These are phyloP conservation scores for Nycticryphes semicollaris DNA, from an alignment of 2,113 vertebrate genomes.

Conservation along the genomic window DNA sequence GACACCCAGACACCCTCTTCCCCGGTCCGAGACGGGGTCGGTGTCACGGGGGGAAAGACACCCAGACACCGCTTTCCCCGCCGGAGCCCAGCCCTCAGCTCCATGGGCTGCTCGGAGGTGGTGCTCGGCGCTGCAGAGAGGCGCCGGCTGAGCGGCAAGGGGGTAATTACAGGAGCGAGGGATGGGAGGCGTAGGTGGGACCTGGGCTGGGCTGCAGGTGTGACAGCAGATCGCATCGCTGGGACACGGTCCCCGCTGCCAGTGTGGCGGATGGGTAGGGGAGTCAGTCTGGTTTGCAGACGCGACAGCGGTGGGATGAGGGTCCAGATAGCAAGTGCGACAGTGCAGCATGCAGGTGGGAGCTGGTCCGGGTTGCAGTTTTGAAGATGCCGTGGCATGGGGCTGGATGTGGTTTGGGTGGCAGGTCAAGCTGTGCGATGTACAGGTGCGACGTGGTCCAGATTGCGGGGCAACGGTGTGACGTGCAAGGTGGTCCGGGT, in stretches of 20 bases:
- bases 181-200: background rate
- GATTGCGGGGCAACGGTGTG: rapidly evolving
- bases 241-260: background rate
- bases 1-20: background rate
- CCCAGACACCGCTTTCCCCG: background rate
- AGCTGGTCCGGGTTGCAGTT: rapidly evolving
- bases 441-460: rapidly evolving
- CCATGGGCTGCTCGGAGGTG: background rate
- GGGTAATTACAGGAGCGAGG: background rate
- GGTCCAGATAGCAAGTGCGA: background rate
- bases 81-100: background rate
- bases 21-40: too few species aligned
- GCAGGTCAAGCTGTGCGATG: rapidly evolving
- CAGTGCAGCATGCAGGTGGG: background rate
- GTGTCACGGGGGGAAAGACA: background rate
- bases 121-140: background rate
- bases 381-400: rapidly evolving
- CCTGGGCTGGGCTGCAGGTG: background rate
- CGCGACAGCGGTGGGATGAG: background rate
- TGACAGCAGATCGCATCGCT: background rate
- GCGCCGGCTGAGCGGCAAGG: background rate
- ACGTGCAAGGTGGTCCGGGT: rapidly evolving
- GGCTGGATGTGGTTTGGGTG: background rate
- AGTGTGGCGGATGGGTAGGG: too few species aligned
- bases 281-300: background rate